A percentile compares a stretch with the other conserved stretches of the same genome.
These are phyloP conservation scores for Colletes collaris DNA, from an alignment of 2,888 invertebrate genomes.

Conservation along the genomic window DNA sequence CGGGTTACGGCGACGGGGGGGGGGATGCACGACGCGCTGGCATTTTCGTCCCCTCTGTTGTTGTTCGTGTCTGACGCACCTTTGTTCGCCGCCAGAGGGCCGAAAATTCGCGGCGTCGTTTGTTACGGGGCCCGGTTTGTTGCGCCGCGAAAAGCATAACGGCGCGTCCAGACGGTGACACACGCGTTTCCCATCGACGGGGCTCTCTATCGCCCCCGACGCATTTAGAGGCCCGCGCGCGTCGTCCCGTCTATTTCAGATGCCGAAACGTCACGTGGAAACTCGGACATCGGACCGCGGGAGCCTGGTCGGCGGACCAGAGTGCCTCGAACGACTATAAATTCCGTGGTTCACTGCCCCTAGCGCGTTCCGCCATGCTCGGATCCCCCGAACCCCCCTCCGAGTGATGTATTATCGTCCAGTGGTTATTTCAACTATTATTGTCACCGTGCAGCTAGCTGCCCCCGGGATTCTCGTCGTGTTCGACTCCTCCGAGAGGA, in stretches of 20 bases:
- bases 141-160: constrained; percentile 38
- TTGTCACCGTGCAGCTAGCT: not conserved
- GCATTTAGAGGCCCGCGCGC: constrained; percentile 68
- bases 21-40: constrained; percentile 32
- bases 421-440: constrained; percentile 23
- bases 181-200: constrained; percentile 44
- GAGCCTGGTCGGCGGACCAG: not conserved
- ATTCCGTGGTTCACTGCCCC: constrained; percentile 51
- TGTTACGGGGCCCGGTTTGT: constrained; percentile 33
- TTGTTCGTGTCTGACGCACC: constrained; percentile 54
- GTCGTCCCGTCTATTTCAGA: constrained; percentile 71
- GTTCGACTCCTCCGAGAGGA: not conserved
- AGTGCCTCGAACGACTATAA: constrained; percentile 32
- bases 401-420: constrained; percentile 19
- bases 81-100: not conserved
- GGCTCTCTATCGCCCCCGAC: constrained; percentile 42
- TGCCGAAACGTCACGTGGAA: constrained; percentile 47
- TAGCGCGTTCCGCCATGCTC: constrained; percentile 32
- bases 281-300: constrained; percentile 33
- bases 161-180: constrained; percentile 76
- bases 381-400: constrained; percentile 26
- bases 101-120: constrained; percentile 6
- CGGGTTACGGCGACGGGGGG: constrained; percentile 45
- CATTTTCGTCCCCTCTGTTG: constrained; percentile 66
- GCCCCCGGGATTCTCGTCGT: too few relatives aligned